Evolutionary conservation across 2,888 invertebrate genomes (phyloP).

Genomic region (Xanthia icteritia): DNA sequence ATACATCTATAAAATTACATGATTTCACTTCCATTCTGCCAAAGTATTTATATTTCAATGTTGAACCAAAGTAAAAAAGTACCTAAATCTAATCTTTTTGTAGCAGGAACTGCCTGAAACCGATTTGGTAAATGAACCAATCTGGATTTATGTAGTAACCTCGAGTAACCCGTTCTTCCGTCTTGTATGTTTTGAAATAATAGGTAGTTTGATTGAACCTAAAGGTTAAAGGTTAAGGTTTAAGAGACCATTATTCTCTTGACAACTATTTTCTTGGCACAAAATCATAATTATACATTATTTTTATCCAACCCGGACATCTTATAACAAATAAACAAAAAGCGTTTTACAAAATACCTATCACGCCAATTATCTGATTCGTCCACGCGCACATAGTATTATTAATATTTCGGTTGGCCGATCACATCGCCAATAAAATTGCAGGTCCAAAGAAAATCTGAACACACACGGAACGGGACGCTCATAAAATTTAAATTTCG

Average conservation of each 20-base stretch:
- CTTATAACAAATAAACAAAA: conserved; percentile 2
- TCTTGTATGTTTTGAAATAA: not conserved
- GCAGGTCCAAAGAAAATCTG: conserved; percentile 28
- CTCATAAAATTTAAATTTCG: conserved; percentile 67
- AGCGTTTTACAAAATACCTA: not conserved
- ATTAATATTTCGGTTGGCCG: conserved; percentile 34
- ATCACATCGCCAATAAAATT: conserved; percentile 44
- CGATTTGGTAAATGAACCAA: not conserved
- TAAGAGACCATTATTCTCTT: not conserved
- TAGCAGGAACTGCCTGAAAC: not conserved
- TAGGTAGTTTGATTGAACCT: not conserved
- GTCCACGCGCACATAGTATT: conserved; percentile 18
- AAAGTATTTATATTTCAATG: not conserved
- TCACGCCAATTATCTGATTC: conserved; percentile 36
- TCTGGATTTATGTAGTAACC: not conserved
- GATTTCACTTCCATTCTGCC: not conserved
- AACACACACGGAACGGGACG: conserved; percentile 28
- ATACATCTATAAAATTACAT: no score
- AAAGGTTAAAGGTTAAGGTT: no score
- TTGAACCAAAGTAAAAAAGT: not conserved
- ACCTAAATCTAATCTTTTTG: not conserved
- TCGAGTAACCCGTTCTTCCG: not conserved
- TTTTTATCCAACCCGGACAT: not conserved
- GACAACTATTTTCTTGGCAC: not conserved
- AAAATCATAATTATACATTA: not conserved